Percentiles rank a stretch among this genome's conserved stretches.
Conservation (phyloP, 2,113 vertebrate species). For the Eubucco bourcierii region DNA sequence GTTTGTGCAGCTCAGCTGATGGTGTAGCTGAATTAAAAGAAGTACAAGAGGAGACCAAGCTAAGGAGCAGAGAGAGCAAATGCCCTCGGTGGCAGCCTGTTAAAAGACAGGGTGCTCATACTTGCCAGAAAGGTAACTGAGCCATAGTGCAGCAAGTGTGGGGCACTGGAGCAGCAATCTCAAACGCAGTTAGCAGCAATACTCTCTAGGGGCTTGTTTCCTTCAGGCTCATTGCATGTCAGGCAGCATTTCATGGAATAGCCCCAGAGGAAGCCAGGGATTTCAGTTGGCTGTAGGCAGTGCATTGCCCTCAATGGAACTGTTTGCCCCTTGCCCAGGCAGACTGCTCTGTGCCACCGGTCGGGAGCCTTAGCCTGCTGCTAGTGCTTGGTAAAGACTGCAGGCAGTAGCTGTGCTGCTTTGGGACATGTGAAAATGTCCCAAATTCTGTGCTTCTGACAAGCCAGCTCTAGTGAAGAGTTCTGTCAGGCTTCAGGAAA, state of each 20-base stretch:
- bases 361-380: neutral
- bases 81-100: neutral
- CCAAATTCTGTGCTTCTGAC: neutral
- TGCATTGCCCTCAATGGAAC: neutral
- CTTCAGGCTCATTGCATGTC: neutral
- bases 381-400: neutral
- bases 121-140: conserved; percentile 4
- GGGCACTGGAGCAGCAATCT: neutral
- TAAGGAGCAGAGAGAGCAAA: neutral
- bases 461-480: neutral
- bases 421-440: neutral
- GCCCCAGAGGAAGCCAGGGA: neutral
- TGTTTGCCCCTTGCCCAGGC: neutral
- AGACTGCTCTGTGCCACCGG: neutral
- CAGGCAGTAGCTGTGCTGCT: neutral
- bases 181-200: conserved; percentile 16
- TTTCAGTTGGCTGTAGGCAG: neutral
- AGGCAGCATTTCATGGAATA: conserved; percentile 14
- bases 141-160: neutral
- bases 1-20: neutral
- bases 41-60: neutral
- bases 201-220: conserved; percentile 19
- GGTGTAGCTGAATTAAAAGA: neutral
- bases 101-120: neutral
- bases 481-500: neutral